A percentile compares a stretch with the other conserved stretches of the same genome.
Conservation (phyloP, 2,797 vertebrate species). For the Hemibagrus guttatus region DNA sequence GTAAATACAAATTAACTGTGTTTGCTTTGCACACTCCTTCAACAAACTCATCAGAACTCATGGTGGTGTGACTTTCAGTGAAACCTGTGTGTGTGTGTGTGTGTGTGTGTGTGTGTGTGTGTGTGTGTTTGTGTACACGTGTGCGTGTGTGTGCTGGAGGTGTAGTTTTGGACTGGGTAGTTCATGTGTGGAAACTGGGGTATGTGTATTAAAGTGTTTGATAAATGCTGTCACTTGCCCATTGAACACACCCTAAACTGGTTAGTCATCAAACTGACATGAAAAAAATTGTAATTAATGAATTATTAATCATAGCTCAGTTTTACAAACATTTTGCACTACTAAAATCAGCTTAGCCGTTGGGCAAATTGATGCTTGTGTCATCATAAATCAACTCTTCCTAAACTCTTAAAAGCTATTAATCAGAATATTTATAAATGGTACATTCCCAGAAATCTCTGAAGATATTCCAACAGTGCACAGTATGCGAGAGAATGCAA, state of each 20-base stretch:
- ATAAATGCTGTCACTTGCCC: conserved; percentile 14
- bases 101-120: background rate
- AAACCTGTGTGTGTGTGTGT: conserved; percentile 21
- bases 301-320: background rate
- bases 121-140: conserved; percentile 35
- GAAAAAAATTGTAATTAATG: background rate
- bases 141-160: conserved; percentile 24
- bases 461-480: background rate
- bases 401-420: conserved; percentile 1
- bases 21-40: conserved; percentile 48
- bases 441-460: background rate
- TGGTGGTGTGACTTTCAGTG: conserved; percentile 42
- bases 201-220: background rate
- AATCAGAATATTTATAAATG: conserved; percentile 5
- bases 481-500: background rate
- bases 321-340: background rate
- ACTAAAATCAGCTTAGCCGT: conserved; percentile 8
- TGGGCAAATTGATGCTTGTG: background rate
- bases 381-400: background rate
- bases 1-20: conserved; percentile 51
- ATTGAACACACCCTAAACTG: conserved; percentile 17
- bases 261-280: background rate
- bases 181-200: conserved; percentile 7
- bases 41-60: conserved; percentile 47
- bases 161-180: conserved; percentile 21